Conservation (phyloP, 1,140 invertebrate species). For the Bilobella aurantiaca region DNA sequence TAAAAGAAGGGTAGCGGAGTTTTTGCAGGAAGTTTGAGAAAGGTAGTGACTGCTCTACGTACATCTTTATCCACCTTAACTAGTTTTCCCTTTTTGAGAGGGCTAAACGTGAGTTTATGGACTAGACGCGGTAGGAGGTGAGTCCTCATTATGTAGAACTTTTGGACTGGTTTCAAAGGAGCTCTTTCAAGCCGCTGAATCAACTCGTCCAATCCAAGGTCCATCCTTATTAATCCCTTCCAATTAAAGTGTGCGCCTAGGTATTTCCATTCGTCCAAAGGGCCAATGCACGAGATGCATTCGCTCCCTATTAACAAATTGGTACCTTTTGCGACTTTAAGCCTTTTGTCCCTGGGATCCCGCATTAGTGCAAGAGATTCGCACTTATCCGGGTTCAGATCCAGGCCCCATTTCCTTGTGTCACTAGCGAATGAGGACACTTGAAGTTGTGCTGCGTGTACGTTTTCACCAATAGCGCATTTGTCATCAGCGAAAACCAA, state of each 20-base stretch:
- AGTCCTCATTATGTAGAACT: neutral
- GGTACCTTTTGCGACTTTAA: neutral
- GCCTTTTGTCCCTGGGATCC: neutral
- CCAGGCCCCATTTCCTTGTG: neutral
- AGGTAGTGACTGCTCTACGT: neutral
- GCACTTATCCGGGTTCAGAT: neutral
- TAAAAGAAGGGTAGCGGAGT: neutral
- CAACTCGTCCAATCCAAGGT: neutral
- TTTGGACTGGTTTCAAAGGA: neutral
- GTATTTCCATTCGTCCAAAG: neutral
- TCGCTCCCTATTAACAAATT: neutral
- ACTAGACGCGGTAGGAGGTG: neutral
- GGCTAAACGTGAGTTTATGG: neutral
- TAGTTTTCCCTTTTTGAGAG: neutral
- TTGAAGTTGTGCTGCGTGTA: neutral
- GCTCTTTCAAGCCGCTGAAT: neutral
- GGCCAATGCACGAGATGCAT: neutral
- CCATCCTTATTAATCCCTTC: neutral
- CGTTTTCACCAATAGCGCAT: neutral
- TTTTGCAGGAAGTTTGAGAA: neutral
- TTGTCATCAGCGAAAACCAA: neutral
- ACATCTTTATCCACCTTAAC: neutral
- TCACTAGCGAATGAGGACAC: neutral
- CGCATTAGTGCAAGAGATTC: neutral
- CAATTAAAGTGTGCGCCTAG: neutral